phyloP scores from a whole-genome alignment of 1,140 invertebrate species.

The Drosophila arawakana region DNA sequence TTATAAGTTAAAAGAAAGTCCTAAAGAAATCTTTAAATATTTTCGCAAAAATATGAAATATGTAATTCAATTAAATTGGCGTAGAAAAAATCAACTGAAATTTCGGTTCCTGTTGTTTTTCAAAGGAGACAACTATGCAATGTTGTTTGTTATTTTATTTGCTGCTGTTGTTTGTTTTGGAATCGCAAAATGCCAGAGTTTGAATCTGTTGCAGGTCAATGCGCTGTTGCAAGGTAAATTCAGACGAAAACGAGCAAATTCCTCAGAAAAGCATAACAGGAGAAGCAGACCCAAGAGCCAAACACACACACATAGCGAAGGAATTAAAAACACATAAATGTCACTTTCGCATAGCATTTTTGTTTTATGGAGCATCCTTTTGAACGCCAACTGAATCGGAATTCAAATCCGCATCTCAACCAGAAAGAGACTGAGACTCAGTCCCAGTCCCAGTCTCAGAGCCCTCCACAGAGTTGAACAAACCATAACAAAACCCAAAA shows the following conservation, averaged over 20 bases:
- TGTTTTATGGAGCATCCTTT: conserved; percentile 80
- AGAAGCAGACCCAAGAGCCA: conserved; percentile 17
- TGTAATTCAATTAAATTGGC: no score
- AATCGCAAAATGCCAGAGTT: neutral
- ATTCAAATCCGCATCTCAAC: conserved; percentile 14
- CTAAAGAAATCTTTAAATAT: no score
- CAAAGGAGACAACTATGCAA: conserved; percentile 2
- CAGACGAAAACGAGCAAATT: conserved; percentile 58
- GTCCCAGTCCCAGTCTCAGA: neutral
- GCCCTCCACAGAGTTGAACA: conserved; percentile 5
- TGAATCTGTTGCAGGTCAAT: conserved; percentile 59
- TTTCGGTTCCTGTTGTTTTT: neutral
- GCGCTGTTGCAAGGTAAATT: conserved; percentile 68
- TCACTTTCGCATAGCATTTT: conserved; percentile 77
- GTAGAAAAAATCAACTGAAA: no score
- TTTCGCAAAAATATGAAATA: no score
- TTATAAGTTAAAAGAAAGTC: no score
- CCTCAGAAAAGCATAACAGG: conserved; percentile 62
- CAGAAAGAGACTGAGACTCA: neutral
- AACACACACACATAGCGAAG: conserved; percentile 36
- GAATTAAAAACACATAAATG: conserved; percentile 82
- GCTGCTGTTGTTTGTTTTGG: conserved; percentile 8
- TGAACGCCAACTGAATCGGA: conserved; percentile 10
- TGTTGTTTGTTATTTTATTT: neutral
- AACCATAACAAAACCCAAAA: conserved; percentile 18